Conservation (phyloP, 2,888 invertebrate species). For the Xylophagus ater region DNA sequence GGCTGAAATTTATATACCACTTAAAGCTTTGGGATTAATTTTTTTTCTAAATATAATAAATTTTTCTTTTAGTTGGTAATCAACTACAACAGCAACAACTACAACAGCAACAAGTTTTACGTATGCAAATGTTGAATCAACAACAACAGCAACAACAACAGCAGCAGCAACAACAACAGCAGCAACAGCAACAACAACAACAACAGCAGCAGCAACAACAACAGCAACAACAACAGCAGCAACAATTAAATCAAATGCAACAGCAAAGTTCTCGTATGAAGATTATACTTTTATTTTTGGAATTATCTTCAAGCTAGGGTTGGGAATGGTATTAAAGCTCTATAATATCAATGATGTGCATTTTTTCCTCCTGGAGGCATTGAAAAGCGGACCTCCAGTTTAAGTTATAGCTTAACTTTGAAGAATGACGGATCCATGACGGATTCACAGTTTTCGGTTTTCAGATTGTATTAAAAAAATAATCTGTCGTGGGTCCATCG, state of each 20-base stretch:
- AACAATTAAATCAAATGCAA: slow-evolving; percentile 29
- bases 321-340: no score
- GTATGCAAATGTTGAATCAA: slow-evolving; percentile 34
- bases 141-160: slow-evolving; percentile 38
- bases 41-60: slow-evolving; percentile 10
- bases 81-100: slow-evolving; percentile 23
- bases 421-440: no score
- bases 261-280: slow-evolving; percentile 30
- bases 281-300: slow-evolving; percentile 11
- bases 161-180: slow-evolving; percentile 25
- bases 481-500: no score
- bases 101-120: slow-evolving; percentile 27
- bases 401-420: no score
- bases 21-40: neutral
- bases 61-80: slow-evolving; percentile 13
- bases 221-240: slow-evolving; percentile 30
- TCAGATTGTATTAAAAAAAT: no score
- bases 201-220: slow-evolving; percentile 25
- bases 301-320: no score
- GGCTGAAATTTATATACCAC: no score
- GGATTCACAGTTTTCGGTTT: no score
- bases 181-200: slow-evolving; percentile 20
- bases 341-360: neutral
- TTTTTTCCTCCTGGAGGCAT: no score
- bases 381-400: no score